phyloP scores from a whole-genome alignment of 2,113 vertebrate genomes.

The Hippoglossus stenolepis region DNA sequence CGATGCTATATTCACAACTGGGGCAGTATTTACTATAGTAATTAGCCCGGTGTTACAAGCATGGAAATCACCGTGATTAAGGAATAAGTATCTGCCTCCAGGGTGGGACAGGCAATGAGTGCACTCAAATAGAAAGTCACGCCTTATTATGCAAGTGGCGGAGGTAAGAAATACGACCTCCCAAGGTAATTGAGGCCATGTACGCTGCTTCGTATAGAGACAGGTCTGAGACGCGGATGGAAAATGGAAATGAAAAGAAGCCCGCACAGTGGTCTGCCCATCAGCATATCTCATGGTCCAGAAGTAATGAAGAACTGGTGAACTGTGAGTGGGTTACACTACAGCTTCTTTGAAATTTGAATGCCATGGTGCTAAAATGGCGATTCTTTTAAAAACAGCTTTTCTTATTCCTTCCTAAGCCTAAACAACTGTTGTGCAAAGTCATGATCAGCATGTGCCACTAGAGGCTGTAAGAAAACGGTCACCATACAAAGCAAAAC shows the following conservation, averaged over 20 bases:
- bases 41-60: slow-evolving; percentile 73
- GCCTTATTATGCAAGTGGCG: slow-evolving; percentile 61
- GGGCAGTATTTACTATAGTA: slow-evolving; percentile 68
- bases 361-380: too few relatives aligned
- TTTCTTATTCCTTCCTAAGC: not conserved
- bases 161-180: slow-evolving; percentile 54
- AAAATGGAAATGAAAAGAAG: slow-evolving; percentile 59
- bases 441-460: slow-evolving; percentile 7
- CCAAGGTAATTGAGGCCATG: slow-evolving; percentile 68
- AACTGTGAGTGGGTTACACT: not conserved
- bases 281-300: slow-evolving; percentile 22
- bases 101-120: slow-evolving; percentile 66
- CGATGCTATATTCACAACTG: slow-evolving; percentile 55
- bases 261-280: slow-evolving; percentile 12
- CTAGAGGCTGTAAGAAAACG: slow-evolving; percentile 5
- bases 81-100: slow-evolving; percentile 71
- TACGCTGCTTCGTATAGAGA: slow-evolving; percentile 42
- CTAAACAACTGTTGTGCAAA: not conserved
- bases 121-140: slow-evolving; percentile 64
- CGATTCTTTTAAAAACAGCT: not conserved
- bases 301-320: slow-evolving; percentile 23
- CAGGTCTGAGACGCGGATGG: slow-evolving; percentile 35
- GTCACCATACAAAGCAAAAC: slow-evolving; percentile 22
- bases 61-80: slow-evolving; percentile 71
- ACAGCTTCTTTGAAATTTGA: too few relatives aligned